These are phyloP conservation scores for Tetheella fluctuosa DNA, from an alignment of 2,888 invertebrate species.

Conservation along the genomic window DNA sequence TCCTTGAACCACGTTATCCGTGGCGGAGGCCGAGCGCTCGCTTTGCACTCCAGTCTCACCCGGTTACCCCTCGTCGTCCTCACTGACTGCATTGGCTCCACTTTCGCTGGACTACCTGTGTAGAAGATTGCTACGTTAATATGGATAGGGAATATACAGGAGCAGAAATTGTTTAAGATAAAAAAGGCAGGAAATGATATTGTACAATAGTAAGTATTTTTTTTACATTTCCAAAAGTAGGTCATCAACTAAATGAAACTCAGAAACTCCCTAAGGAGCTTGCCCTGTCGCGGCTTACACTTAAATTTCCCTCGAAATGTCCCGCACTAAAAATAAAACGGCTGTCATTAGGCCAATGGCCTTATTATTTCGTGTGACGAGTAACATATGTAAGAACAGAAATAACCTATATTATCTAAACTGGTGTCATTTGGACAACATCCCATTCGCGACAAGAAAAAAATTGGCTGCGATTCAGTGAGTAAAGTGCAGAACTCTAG, in stretches of 20 bases:
- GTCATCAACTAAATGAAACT: conserved; percentile 1
- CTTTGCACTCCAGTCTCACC: conserved; percentile 89
- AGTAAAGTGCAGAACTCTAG: conserved; percentile 47
- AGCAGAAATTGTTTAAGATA: no score
- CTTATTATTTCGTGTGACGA: conserved; percentile 81
- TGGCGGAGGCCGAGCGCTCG: conserved; percentile 91
- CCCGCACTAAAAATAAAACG: conserved; percentile 57
- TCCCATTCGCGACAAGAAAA: conserved; percentile 56
- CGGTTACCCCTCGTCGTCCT: conserved; percentile 77
- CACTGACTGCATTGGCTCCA: conserved; percentile 74
- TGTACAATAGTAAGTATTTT: neutral
- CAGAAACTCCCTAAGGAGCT: neutral
- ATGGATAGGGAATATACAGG: neutral
- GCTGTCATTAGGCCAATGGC: conserved; percentile 83
- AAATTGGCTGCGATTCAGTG: conserved; percentile 73
- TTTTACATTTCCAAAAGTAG: neutral
- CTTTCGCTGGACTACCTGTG: conserved; percentile 75
- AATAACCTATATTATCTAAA: conserved; percentile 81
- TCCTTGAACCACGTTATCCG: conserved; percentile 93
- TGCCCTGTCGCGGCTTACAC: conserved; percentile 16
- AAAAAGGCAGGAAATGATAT: conserved; percentile 8
- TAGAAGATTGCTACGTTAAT: conserved; percentile 16
- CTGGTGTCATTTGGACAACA: conserved; percentile 63
- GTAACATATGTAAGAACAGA: conserved; percentile 78
- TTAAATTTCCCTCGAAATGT: conserved; percentile 11